A percentile compares a stretch with the other conserved stretches of the same genome.
Evolutionary conservation across 2,888 invertebrate genomes (phyloP).

Genomic region (Torymus texanus): DNA sequence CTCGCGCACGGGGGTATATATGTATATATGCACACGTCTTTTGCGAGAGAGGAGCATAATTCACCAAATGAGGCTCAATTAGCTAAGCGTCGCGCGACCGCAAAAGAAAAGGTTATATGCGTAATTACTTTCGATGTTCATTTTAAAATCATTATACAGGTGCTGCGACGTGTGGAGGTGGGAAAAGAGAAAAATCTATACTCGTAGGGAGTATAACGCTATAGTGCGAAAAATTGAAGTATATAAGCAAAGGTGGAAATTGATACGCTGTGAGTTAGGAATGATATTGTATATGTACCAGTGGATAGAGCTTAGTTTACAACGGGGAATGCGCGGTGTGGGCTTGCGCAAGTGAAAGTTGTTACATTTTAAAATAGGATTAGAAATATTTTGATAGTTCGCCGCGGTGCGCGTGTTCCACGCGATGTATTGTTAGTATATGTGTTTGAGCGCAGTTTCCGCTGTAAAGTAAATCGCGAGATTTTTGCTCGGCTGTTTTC

Average conservation of each 20-base stretch:
- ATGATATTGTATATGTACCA: no score
- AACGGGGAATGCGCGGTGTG: background rate
- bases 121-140: conserved; percentile 46
- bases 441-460: background rate
- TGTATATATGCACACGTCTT: background rate
- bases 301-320: no score
- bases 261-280: background rate
- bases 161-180: background rate
- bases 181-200: conserved; percentile 20
- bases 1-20: background rate
- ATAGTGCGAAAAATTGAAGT: background rate
- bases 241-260: background rate
- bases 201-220: background rate
- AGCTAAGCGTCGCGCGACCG: conserved; percentile 21
- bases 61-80: conserved; percentile 47
- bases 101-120: background rate
- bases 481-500: background rate
- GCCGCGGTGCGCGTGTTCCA: background rate
- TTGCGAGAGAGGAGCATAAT: conserved; percentile 20
- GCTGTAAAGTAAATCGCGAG: conserved; percentile 4
- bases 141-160: conserved; percentile 39
- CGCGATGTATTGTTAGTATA: no score
- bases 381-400: conserved; percentile 15
- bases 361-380: conserved; percentile 25
- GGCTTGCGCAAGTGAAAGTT: conserved; percentile 26